A percentile compares a stretch with the other conserved stretches of the same genome.
These are phyloP conservation scores for Tetranychus piercei DNA, from an alignment of 2,888 invertebrate species.

Conservation along the genomic window DNA sequence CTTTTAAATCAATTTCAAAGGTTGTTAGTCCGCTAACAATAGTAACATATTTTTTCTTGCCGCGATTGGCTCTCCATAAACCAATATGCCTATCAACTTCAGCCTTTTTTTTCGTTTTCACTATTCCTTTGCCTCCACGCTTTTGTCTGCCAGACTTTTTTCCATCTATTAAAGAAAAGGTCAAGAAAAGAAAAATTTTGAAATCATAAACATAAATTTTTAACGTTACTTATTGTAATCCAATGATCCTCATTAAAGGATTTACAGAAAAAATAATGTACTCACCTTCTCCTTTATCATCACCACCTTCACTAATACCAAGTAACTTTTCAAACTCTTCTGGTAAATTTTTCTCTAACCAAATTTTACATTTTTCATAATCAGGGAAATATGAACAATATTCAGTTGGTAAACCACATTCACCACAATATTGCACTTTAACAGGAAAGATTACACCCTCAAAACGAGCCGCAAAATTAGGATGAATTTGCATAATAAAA, in stretches of 20 bases:
- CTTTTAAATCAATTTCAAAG: slow-evolving; percentile 91
- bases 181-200: not conserved
- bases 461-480: not conserved
- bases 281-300: not conserved
- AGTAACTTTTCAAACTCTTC: slow-evolving; percentile 53
- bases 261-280: too few relatives aligned
- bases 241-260: too few relatives aligned
- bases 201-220: not conserved
- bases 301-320: not conserved
- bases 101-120: slow-evolving; percentile 79
- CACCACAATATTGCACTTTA: slow-evolving; percentile 50
- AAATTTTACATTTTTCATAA: slow-evolving; percentile 87
- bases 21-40: slow-evolving; percentile 86
- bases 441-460: not conserved
- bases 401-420: slow-evolving; percentile 36
- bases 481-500: not conserved
- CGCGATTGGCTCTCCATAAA: slow-evolving; percentile 72
- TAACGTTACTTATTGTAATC: too few relatives aligned
- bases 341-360: slow-evolving; percentile 85
- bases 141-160: slow-evolving; percentile 91
- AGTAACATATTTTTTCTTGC: slow-evolving; percentile 96
- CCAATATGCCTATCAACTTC: slow-evolving; percentile 47
- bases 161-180: slow-evolving; percentile 41
- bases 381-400: slow-evolving; percentile 97
- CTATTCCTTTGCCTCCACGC: slow-evolving; percentile 84